Evolutionary conservation across 92 coral and sea anemone species (phyloP), one percentile per base, ranked within the genome.

Genomic region (Parazoanthus swiftii): DNA sequence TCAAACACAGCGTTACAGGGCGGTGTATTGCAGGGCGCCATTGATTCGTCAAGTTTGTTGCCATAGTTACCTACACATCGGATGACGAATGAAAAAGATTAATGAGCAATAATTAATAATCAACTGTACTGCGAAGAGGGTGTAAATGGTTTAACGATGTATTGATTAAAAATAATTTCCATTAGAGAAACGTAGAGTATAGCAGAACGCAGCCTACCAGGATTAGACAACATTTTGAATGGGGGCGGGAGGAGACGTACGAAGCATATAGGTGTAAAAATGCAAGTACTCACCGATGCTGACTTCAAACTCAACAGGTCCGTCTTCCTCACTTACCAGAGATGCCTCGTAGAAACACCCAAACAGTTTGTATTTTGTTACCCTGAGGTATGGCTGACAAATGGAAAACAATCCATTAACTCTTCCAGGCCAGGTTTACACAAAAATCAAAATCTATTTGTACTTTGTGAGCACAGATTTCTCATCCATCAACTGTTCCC

Each of bases 251-350:
- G 21, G 6, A 37, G 14, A 18, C 20, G 25, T 33, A 51, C 44
- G 2, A 3, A 15, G 15, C n/a, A 42, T 7, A 2, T 0, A 18
- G 29, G 13, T 21, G 44, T 33, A 6, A 3, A 56, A 5, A 80
- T 0, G 4, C n/a, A n/a, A n/a, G n/a, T n/a, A n/a, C 98, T 85
- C 70, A 96, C 98, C 98, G 79, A 96, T 94, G 92, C 98, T 96
- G 89, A 96, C 95, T 94, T 96, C 98, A 86, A 96, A 96, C 77
- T 96, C 98, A 14, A 96, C 93, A n/a, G 98, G 98, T 13, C 98
- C 97, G 70, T 96, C 98, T 29, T 91, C 94, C 46, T 94, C 95
- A 46, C 93, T 89, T 80, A 96, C 95, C 98, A 96, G 91, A 2
- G 95, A 92, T 11, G 98, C 98, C 73, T 96, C 98, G 87, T 94